Evolutionary conservation across 2,888 invertebrate genomes (phyloP), one percentile per base, ranked within the genome.

Genomic region (Morpho deidamia): DNA sequence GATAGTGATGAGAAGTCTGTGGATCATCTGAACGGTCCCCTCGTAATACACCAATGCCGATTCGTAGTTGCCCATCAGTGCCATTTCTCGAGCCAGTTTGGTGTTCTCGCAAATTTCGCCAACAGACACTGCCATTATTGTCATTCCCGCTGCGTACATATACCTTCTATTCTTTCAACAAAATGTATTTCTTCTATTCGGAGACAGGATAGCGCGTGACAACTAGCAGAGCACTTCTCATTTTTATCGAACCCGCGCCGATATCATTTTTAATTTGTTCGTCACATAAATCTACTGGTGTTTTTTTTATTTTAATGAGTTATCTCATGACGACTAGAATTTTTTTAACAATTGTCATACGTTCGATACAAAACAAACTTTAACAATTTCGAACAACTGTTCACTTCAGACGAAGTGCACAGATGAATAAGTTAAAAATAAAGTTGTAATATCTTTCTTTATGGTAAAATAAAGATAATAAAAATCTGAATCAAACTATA

Each of bases 91-190:
- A 55, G 97, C 99, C 83, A 97, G 87, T 86, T 96, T 97, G 57
- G 97, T 96, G 90, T 97, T 98, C 90, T 98, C 97, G 91, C 95
- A 95, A 87, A 97, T 96, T 91, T 97, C 97, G 83, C 94, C 94
- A 82, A 95, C 93, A 76, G 95, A 95, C 83, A 95, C 95, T 89
- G 95, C 95, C 96, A 97, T 96, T 84, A 93, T 92, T 91, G 92
- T 92, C 92, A 92, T 92, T 92, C 89, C 90, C 85, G 87, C 86
- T 83, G 83, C 83, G 83, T 88, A 77, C 85, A 86, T 82, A 76
- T 75, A 83, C 80, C 23, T 23, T 23, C 82, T 68, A 77, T 80
- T 76, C 76, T 77, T 69, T 67, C 68, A 65, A 62, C 68, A 81
- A 82, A 82, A 74, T 67, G 55, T 56, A 59, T 52, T 61, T 62